These are phyloP conservation scores for Agraylea sexmaculata DNA, from an alignment of 1,140 invertebrate species.

Conservation along the genomic window DNA sequence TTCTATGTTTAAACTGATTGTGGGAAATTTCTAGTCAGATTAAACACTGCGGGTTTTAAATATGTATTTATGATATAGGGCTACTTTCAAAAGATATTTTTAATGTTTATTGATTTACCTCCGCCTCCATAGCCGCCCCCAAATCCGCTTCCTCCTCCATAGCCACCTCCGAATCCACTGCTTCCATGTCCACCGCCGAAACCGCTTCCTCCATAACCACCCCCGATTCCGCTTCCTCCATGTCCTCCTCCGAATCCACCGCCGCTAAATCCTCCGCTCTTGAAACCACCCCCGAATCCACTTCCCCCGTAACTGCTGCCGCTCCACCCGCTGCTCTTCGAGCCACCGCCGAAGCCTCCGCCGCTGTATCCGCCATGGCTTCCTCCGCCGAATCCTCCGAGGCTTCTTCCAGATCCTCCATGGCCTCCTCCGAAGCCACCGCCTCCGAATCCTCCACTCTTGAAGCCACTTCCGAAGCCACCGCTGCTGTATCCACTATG, in stretches of 20 bases:
- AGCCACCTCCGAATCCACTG: conserved; percentile 1
- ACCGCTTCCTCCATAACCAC: conserved; percentile 2
- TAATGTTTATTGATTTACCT: too few species aligned
- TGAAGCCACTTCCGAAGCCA: conserved; percentile 3
- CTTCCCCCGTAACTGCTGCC: conserved; percentile 6
- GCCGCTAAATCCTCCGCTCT: conserved; percentile 6
- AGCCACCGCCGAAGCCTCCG: too few species aligned
- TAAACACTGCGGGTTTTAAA: too few species aligned
- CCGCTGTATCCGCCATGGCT: too few species aligned
- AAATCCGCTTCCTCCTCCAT: background rate
- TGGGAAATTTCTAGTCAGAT: too few species aligned
- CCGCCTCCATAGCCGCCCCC: conserved; percentile 11
- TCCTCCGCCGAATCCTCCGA: too few species aligned
- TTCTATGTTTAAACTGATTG: too few species aligned
- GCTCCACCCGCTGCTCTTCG: conserved; percentile 3
- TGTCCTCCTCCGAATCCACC: conserved; percentile 9
- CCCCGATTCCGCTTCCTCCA: background rate
- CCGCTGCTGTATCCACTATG: conserved; percentile 4
- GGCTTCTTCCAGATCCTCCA: too few species aligned
- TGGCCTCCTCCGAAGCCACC: conserved; percentile 4
- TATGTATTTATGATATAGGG: too few species aligned
- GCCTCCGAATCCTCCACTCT: conserved; percentile 4
- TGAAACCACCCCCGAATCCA: conserved; percentile 1
- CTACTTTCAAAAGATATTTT: too few species aligned
- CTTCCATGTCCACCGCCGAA: conserved; percentile 6